Evolutionary conservation across 2,888 invertebrate genomes (phyloP).

Genomic region (Heliconius aoede): DNA sequence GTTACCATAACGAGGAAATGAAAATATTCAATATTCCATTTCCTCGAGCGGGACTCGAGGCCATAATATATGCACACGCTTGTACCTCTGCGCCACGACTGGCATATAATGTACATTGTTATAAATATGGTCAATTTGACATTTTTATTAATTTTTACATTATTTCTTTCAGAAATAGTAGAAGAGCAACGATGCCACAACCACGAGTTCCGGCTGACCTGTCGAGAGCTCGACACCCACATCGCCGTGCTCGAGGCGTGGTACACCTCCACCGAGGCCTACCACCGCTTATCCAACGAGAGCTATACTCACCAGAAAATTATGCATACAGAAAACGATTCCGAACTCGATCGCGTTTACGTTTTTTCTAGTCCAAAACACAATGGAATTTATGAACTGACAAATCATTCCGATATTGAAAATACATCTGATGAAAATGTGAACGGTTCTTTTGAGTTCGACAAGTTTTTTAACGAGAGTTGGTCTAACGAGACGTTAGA

Average conservation of each 20-base stretch:
- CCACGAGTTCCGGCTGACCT: slow-evolving; percentile 84
- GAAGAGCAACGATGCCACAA: slow-evolving; percentile 85
- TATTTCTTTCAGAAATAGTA: slow-evolving; percentile 85
- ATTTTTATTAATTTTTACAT: not conserved
- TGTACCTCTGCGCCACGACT: too few relatives aligned
- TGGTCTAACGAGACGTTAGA: slow-evolving; percentile 57
- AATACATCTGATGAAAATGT: slow-evolving; percentile 53
- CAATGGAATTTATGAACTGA: slow-evolving; percentile 69
- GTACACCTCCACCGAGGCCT: slow-evolving; percentile 75
- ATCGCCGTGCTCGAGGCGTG: slow-evolving; percentile 86
- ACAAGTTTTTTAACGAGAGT: slow-evolving; percentile 56
- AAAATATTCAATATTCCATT: too few relatives aligned
- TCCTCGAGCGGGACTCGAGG: too few relatives aligned
- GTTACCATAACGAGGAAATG: too few relatives aligned
- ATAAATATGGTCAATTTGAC: too few relatives aligned
- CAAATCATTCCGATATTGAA: slow-evolving; percentile 66
- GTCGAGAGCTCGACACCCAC: slow-evolving; percentile 85
- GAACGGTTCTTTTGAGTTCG: slow-evolving; percentile 50
- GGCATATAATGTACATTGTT: too few relatives aligned
- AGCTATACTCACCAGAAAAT: slow-evolving; percentile 55
- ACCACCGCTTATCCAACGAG: slow-evolving; percentile 61
- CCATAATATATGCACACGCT: too few relatives aligned
- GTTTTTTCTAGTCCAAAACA: slow-evolving; percentile 79
- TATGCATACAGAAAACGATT: slow-evolving; percentile 70
- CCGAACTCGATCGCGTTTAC: slow-evolving; percentile 72